Evolutionary conservation across 2,113 vertebrate species (phyloP).

Genomic region (rabbit (Oryctolagus cuniculus)): DNA sequence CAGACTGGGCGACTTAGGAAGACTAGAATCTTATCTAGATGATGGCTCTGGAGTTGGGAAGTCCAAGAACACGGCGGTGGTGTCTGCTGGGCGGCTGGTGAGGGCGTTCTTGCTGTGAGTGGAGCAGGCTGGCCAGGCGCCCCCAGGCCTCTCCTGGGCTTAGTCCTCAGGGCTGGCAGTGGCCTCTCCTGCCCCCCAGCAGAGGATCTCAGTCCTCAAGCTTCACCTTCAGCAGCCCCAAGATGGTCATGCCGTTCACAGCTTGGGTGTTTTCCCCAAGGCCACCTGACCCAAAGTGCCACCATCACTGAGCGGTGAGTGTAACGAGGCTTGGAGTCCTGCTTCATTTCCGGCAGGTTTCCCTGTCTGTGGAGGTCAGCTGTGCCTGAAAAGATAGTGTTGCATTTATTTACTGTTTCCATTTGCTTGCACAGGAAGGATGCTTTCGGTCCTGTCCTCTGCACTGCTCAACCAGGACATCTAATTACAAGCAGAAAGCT

Average conservation of each 20-base stretch:
- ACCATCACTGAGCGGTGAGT: not conserved
- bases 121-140: too few relatives aligned
- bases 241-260: not conserved
- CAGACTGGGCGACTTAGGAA: too few relatives aligned
- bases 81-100: too few relatives aligned
- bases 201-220: not conserved
- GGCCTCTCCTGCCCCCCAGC: not conserved
- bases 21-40: too few relatives aligned
- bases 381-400: slow-evolving; percentile 13
- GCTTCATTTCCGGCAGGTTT: not conserved
- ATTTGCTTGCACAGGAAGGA: not conserved
- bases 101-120: too few relatives aligned
- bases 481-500: not conserved
- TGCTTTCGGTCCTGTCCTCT: not conserved
- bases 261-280: not conserved
- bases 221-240: not conserved
- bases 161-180: not conserved
- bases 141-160: too few relatives aligned
- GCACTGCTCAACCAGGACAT: not conserved
- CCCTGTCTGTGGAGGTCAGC: not conserved
- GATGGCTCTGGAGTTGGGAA: too few relatives aligned
- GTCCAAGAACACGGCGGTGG: too few relatives aligned
- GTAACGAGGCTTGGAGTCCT: not conserved
- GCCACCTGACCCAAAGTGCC: not conserved
- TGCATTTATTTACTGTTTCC: slow-evolving; percentile 50